Evolutionary conservation across 1,140 invertebrate species (phyloP).

Genomic region (Idris sp.): DNA sequence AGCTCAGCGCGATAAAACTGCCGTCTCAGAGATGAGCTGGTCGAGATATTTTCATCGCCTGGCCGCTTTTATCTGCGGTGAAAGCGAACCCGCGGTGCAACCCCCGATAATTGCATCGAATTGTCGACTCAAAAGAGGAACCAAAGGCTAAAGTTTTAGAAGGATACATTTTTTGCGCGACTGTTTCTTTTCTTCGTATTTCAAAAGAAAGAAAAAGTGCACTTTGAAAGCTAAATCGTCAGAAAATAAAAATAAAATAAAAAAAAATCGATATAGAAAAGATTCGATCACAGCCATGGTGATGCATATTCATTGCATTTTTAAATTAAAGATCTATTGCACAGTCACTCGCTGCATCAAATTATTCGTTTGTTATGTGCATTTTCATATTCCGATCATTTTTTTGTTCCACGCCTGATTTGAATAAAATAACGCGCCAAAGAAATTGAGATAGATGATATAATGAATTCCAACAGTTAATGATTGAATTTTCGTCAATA

Average conservation of each 20-base stretch:
- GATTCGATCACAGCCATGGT: slow-evolving; percentile 16
- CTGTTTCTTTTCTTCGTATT: slow-evolving; percentile 43
- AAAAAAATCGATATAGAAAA: neutral
- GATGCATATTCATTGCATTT: slow-evolving; percentile 53
- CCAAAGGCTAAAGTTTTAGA: too few species aligned
- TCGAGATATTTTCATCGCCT: slow-evolving; percentile 40
- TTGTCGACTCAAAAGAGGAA: slow-evolving; percentile 25
- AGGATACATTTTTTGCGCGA: slow-evolving; percentile 40
- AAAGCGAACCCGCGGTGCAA: slow-evolving; percentile 25
- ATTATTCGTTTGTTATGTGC: slow-evolving; percentile 39
- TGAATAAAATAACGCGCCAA: slow-evolving; percentile 20
- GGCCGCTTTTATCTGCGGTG: slow-evolving; percentile 27
- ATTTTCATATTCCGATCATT: slow-evolving; percentile 32
- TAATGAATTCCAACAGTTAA: slow-evolving; percentile 4
- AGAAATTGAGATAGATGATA: slow-evolving; percentile 4
- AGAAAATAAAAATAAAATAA: too few species aligned
- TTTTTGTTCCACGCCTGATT: slow-evolving; percentile 17
- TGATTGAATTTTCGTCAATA: slow-evolving; percentile 5
- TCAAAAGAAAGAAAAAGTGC: slow-evolving; percentile 20
- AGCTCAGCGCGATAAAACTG: slow-evolving; percentile 26
- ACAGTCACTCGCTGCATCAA: slow-evolving; percentile 2
- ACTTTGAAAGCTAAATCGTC: slow-evolving; percentile 12
- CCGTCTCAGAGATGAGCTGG: slow-evolving; percentile 8
- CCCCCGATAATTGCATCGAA: slow-evolving; percentile 52
- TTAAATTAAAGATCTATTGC: slow-evolving; percentile 25